These are phyloP conservation scores for Larimichthys crocea DNA, from an alignment of 2,113 vertebrate genomes.

Conservation along the genomic window DNA sequence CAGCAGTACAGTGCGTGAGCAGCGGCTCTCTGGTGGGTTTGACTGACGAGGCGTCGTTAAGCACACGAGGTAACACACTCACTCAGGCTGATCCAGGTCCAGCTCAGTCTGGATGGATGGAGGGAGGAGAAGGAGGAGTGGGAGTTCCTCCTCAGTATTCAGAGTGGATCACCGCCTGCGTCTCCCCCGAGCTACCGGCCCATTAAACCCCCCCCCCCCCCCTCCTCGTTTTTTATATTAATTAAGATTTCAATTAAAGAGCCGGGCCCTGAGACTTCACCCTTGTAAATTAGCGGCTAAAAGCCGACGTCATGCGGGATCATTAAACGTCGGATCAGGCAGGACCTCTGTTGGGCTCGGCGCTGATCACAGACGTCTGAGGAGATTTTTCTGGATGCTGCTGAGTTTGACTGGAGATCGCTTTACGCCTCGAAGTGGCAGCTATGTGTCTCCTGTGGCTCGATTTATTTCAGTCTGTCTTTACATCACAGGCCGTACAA, in stretches of 20 bases:
- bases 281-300: slow-evolving; percentile 83
- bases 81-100: neutral
- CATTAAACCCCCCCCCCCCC: slow-evolving; percentile 39
- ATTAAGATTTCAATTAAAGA: slow-evolving; percentile 73
- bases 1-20: neutral
- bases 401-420: too few relatives aligned
- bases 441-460: neutral
- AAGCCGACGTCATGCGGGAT: slow-evolving; percentile 55
- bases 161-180: slow-evolving; percentile 14
- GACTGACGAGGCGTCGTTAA: neutral
- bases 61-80: neutral
- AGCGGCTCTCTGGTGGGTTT: neutral
- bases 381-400: too few relatives aligned
- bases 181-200: slow-evolving; percentile 18
- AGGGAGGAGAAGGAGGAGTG: neutral
- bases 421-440: neutral
- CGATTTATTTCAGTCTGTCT: neutral
- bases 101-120: neutral
- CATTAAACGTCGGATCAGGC: slow-evolving; percentile 30
- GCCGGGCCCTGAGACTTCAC: slow-evolving; percentile 49
- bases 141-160: slow-evolving; percentile 44
- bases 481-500: neutral
- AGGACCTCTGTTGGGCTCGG: slow-evolving; percentile 12
- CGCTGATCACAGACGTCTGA: neutral
- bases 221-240: slow-evolving; percentile 56